A percentile compares a stretch with the other conserved stretches of the same genome.
phyloP scores from a whole-genome alignment of 2,888 invertebrate species.

The Stictocephala bisonia region DNA sequence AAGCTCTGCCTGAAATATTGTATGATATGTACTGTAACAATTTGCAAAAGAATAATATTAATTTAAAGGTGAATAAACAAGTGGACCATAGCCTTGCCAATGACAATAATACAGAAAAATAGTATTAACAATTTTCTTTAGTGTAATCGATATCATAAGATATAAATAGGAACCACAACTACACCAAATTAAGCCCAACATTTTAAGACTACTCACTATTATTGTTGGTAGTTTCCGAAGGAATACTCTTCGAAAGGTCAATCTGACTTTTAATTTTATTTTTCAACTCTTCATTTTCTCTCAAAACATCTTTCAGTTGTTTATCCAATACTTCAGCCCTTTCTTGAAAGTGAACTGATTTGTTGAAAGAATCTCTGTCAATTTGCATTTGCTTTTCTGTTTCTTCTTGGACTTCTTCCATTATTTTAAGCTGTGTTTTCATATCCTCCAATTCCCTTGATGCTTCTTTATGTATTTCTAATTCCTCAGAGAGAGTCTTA shows the following conservation, averaged over 20 bases:
- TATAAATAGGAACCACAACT: too few relatives aligned
- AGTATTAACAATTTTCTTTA: neutral
- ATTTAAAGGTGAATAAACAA: too few relatives aligned
- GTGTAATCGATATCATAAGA: too few relatives aligned
- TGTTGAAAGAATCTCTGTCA: slow-evolving; percentile 17
- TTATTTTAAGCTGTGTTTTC: neutral
- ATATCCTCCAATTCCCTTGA: neutral
- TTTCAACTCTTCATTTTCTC: slow-evolving; percentile 19
- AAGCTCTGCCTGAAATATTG: too few relatives aligned
- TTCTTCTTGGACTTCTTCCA: neutral
- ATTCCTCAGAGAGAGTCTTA: neutral
- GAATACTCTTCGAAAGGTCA: neutral
- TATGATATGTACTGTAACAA: too few relatives aligned
- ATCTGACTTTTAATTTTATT: slow-evolving; percentile 7
- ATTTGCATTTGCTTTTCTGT: too few relatives aligned
- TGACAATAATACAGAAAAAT: neutral
- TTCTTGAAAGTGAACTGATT: slow-evolving; percentile 12
- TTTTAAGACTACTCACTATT: slow-evolving; percentile 22
- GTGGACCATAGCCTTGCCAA: too few relatives aligned
- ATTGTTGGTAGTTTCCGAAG: slow-evolving; percentile 3
- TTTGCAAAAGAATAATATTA: too few relatives aligned
- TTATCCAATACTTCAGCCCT: slow-evolving; percentile 56
- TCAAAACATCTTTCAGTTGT: slow-evolving; percentile 63
- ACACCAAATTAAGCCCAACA: too few relatives aligned
- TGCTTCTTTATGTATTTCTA: neutral